These are phyloP conservation scores for Schrankia costaestrigalis DNA, from an alignment of 2,888 invertebrate species.

Conservation along the genomic window DNA sequence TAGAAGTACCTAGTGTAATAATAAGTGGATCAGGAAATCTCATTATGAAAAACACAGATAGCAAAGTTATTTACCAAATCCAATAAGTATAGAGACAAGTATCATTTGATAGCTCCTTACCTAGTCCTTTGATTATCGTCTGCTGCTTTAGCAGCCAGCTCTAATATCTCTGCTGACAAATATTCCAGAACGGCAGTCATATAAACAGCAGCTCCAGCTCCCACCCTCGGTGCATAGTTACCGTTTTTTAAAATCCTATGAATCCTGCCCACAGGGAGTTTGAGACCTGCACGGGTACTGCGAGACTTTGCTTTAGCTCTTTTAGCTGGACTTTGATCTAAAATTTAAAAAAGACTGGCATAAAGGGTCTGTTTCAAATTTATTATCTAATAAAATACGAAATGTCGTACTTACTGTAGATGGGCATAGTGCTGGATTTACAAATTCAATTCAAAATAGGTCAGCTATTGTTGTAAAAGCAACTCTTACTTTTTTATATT, in stretches of 20 bases:
- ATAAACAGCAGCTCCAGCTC: slow-evolving; percentile 76
- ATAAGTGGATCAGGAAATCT: not conserved
- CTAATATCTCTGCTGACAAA: slow-evolving; percentile 85
- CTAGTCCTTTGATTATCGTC: slow-evolving; percentile 84
- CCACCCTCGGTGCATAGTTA: slow-evolving; percentile 81
- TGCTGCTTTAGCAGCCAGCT: slow-evolving; percentile 83
- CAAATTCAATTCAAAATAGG: not conserved
- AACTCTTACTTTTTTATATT: too few relatives aligned
- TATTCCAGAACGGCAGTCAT: slow-evolving; percentile 83
- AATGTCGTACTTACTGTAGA: not conserved
- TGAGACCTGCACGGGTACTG: slow-evolving; percentile 75
- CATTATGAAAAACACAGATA: not conserved
- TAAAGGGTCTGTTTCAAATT: not conserved
- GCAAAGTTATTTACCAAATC: slow-evolving; percentile 69
- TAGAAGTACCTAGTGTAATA: too few relatives aligned
- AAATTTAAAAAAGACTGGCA: slow-evolving; percentile 1
- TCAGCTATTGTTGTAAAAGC: not conserved
- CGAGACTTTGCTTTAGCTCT: slow-evolving; percentile 70
- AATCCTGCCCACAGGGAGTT: slow-evolving; percentile 79
- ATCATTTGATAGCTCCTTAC: slow-evolving; percentile 73
- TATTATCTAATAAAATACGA: not conserved
- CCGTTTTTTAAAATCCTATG: slow-evolving; percentile 81
- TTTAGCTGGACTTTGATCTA: slow-evolving; percentile 11
- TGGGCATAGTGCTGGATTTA: not conserved
- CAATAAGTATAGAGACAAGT: too few relatives aligned